phyloP scores from a whole-genome alignment of 2,113 vertebrate genomes.

The Eira barbara region DNA sequence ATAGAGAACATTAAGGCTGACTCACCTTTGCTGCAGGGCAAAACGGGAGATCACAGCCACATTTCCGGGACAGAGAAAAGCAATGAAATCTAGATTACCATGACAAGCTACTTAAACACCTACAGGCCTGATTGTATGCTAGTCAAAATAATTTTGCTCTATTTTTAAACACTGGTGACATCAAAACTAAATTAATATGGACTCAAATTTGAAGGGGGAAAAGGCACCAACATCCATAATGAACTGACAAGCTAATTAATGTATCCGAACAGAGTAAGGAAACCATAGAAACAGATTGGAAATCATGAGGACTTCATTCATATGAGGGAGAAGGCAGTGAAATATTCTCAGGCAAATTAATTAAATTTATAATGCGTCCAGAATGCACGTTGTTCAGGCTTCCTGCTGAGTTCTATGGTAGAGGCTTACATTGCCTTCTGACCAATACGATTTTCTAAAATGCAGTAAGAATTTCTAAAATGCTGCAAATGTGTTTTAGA shows the following conservation, averaged over 20 bases:
- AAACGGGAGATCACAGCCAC: neutral
- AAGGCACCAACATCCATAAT: constrained; percentile 42
- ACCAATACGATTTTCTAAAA: neutral
- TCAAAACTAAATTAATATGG: constrained; percentile 63
- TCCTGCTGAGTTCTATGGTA: neutral
- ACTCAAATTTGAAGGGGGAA: constrained; percentile 14
- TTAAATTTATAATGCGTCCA: constrained; percentile 31
- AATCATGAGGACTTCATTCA: constrained; percentile 49
- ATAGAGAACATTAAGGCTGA: neutral
- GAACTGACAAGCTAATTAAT: constrained; percentile 64
- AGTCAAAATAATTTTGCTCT: constrained; percentile 65
- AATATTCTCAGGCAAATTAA: constrained; percentile 45
- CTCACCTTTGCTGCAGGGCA: neutral
- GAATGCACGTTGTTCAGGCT: neutral
- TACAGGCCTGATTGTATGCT: neutral
- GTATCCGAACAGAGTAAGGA: constrained; percentile 45
- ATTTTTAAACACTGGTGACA: constrained; percentile 70
- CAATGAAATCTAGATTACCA: neutral
- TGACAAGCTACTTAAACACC: constrained; percentile 27
- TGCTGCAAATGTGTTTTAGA: neutral
- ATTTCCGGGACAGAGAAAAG: neutral
- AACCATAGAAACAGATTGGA: constrained; percentile 66
- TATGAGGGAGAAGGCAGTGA: constrained; percentile 25
- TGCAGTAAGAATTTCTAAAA: neutral
- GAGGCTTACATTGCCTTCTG: neutral